These are phyloP conservation scores for Gibbula magus DNA, from an alignment of 2,888 invertebrate species.

Conservation along the genomic window DNA sequence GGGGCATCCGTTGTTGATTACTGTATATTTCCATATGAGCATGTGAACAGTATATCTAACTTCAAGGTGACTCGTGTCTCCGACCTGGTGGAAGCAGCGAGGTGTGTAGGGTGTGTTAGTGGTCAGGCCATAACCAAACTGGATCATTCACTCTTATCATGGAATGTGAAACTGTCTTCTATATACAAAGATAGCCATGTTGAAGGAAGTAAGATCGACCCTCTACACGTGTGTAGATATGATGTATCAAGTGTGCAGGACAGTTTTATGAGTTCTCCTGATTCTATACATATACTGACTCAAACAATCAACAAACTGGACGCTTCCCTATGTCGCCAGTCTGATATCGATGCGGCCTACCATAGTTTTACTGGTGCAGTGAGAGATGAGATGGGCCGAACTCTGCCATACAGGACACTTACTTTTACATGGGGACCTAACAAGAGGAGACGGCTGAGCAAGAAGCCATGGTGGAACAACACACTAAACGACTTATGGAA, in stretches of 20 bases:
- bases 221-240: neutral
- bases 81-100: neutral
- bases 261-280: neutral
- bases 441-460: neutral
- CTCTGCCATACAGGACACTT: neutral
- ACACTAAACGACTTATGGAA: neutral
- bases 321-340: neutral
- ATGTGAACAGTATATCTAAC: neutral
- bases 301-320: neutral
- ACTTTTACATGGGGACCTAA: too few species aligned
- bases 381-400: neutral
- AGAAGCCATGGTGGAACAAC: neutral
- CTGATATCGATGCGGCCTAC: neutral
- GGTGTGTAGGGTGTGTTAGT: neutral
- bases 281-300: neutral
- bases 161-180: neutral
- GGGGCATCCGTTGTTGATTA: too few species aligned
- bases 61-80: neutral
- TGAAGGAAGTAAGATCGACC: neutral
- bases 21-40: neutral
- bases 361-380: neutral
- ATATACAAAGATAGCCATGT: neutral
- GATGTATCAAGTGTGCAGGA: neutral
- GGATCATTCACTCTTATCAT: neutral
- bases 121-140: neutral